phyloP scores from a whole-genome alignment of 2,797 vertebrate species.

The Sitta carolinensis region DNA sequence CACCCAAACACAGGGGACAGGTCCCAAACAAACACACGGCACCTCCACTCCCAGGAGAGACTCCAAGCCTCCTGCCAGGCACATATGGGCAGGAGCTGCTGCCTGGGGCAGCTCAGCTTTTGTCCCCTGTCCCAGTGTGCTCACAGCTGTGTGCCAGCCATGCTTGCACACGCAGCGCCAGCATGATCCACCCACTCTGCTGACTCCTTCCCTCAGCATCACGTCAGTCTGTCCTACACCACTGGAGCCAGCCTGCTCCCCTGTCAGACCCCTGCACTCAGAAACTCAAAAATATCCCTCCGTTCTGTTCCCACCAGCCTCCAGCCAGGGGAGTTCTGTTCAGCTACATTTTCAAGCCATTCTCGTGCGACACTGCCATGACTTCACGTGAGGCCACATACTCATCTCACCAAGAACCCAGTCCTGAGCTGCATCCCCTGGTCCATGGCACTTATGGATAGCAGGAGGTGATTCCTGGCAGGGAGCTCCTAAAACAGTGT shows the following conservation, averaged over 20 bases:
- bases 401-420: neutral
- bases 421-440: neutral
- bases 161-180: accelerated
- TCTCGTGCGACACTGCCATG: neutral
- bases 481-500: neutral
- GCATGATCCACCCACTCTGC: neutral
- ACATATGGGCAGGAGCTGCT: neutral
- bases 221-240: neutral
- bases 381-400: neutral
- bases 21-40: accelerated
- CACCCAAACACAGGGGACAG: neutral
- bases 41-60: accelerated
- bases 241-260: neutral
- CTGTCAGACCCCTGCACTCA: neutral
- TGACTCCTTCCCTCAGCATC: neutral
- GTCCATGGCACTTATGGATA: neutral
- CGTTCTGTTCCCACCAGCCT: neutral
- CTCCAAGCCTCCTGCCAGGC: neutral
- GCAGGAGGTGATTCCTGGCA: neutral
- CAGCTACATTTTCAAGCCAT: neutral
- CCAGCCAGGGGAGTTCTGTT: neutral
- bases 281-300: neutral
- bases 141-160: neutral
- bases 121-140: accelerated
- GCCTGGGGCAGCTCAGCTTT: neutral